A percentile compares a stretch with the other conserved stretches of the same genome.
These are phyloP conservation scores for Eucidaris tribuloides DNA, from an alignment of 35 echinoderm and acorn worm genomes.

Conservation along the genomic window DNA sequence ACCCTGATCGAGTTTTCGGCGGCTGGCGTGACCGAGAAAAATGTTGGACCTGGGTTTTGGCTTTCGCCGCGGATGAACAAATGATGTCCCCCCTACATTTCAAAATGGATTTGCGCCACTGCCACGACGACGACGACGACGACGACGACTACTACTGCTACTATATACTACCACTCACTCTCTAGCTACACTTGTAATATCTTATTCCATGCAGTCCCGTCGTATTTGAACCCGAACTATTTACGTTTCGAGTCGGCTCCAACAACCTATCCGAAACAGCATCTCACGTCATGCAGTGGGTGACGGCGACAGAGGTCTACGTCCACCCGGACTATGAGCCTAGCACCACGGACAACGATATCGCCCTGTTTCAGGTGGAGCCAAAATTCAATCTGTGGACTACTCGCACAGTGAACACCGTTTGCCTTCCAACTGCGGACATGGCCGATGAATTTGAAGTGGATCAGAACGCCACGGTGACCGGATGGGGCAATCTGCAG, in stretches of 20 bases:
- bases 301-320: conserved; percentile 13
- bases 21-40: no score
- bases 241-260: not conserved
- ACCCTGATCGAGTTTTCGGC: no score
- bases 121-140: no score
- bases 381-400: not conserved
- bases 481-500: conserved; percentile 1
- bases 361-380: conserved; percentile 11
- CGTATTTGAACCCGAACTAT: conserved; percentile 8
- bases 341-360: not conserved
- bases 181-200: no score
- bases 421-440: not conserved
- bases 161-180: no score
- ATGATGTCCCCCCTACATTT: no score
- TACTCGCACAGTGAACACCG: not conserved
- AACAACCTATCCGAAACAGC: not conserved
- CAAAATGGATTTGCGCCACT: no score
- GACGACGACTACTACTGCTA: no score
- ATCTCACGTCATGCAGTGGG: not conserved
- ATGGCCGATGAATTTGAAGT: not conserved
- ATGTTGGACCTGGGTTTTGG: no score
- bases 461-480: not conserved
- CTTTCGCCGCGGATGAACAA: no score
- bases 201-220: not conserved
- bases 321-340: not conserved